Evolutionary conservation across 92 coral and sea anemone species (phyloP), one percentile per base, ranked within the genome.

Genomic region (Muricea muricata): DNA sequence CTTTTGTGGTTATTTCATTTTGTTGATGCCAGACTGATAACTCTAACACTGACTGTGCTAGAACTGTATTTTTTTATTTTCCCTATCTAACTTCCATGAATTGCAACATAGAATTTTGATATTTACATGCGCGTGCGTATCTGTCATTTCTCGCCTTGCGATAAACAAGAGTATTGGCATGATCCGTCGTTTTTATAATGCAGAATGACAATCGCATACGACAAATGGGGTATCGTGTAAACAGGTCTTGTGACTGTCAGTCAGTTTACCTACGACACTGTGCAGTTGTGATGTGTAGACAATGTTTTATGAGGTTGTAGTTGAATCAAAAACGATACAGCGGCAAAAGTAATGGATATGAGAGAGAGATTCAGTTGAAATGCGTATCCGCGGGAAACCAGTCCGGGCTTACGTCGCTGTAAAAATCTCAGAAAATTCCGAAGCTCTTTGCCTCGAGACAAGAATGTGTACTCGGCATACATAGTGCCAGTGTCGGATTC

Each of bases 391-490:
- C 65, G 80, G 5, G 80, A 47, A 24, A 75, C 65, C 65, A 75
- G 23, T 4, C 80, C 80, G 13, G 61, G 80, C 35, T 6, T 75
- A 12, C 80, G 26, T 25, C 55, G 52, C 23, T 75, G 23, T 34
- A 75, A 75, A 31, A 75, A 75, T 4, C 41, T 0, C 29, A 28
- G 65, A 48, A 75, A 75, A 75, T 75, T 35, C 14, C 66, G 29
- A 23, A 75, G 23, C 80, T 75, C 80, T 52, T 48, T 34, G 29
- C 80, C 66, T 37, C 80, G 52, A 14, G 34, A 52, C 33, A 45
- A 41, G 32, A 75, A 75, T 32, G 80, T 70, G 23, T 70, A 70
- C 76, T 34, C 76, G 1, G 29, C 7, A 11, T 33, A 17, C 3
- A 3, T 52, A 6, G 60, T 7, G 3, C 24, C 76, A 23, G 0